Evolutionary conservation across 2,113 vertebrate genomes (phyloP), one percentile per base, ranked within the genome.

Genomic region (Muntiacus reevesi): DNA sequence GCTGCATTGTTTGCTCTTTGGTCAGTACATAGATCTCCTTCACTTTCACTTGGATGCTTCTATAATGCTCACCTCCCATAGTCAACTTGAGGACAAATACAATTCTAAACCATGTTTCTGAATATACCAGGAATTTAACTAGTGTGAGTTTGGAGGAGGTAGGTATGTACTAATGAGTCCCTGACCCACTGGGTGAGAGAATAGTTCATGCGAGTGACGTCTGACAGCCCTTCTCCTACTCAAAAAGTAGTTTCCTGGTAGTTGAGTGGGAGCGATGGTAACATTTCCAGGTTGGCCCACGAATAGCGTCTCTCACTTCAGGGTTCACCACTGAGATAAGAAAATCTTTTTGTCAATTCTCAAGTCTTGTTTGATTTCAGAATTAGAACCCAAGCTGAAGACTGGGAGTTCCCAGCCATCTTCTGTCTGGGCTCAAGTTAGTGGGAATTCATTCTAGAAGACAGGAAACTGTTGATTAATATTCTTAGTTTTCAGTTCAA

Each of bases 221-320:
- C 2, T 59, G 43, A 55, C 43, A 81, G 28, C 2, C 6, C 7
- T 90, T 59, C 67, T 60, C 12, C 71, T 25, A 74, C 27, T 25
- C 17, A 33, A 7, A 47, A 79, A 25, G 2, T 19, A 59, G 30
- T 87, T 82, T 83, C 16, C 54, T 55, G 13, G 8, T 11, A 88
- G 3, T 27, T 62, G 5, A 2, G 25, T 71, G 14, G 27, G 5
- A 1, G 6, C 11, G 0, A 6, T 23, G 28, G 28, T 36, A 89
- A 74, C 47, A 27, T 43, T 84, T 85, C 87, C 57, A 96, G 36
- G 4, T 81, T 45, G 36, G 36, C 28, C 10, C 27, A 62, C 4
- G 2, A 87, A 36, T n/a, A 30, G 12, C 4, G 1, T 60, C 21
- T 71, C 36, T 86, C 5, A 47, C 33, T 60, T 78, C 43, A 47